Base-by-base conservation (phyloP, 2,888 invertebrate species). In the Lasioglossum villosulum region DNA sequence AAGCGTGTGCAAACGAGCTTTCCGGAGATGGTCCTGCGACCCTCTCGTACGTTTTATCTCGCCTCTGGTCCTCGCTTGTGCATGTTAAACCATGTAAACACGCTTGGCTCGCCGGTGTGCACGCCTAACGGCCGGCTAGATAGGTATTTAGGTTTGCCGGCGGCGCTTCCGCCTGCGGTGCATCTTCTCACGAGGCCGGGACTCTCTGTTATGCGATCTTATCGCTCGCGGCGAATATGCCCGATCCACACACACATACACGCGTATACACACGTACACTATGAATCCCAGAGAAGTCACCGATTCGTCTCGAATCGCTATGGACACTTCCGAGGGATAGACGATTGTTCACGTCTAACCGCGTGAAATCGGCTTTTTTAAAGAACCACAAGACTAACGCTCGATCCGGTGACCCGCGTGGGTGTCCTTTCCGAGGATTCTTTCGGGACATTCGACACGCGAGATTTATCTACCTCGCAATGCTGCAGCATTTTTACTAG, bases 101-200 rank as follows among this genome's bases (percentile, higher is more conserved):
- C 83, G 82, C 76, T 86, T 74, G 81, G 16, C 63, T 63, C 30
- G 63, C 63, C 63, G 56, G 77, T 56, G 75, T 80, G 88, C 87
- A 83, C 86, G 86, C 86, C 84, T 88, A 88, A 89, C 88, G 90
- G 82, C 73, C 80, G 72, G 30, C 63, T 73, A 70, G 70, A 52
- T 74, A 84, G 89, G 89, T 90, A 90, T 90, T 90, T 88, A 90
- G 90, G 87, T 90, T 90, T 80, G 81, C 75, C n/a, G 83, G 83
- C 77, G 88, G 81, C 88, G 89, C 90, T 90, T 90, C 90, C 90
- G 90, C 90, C 80, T 89, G 86, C 77, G 88, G 86, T 83, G 89
- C 88, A 86, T 89, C 90, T 89, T 90, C 89, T 90, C 90, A 89
- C 90, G 90, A 70, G 80, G 71, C 45, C 48, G 48, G 66, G 23